Evolutionary conservation across 2,888 invertebrate genomes (phyloP).

Genomic region (Hirudinaria manillensis): DNA sequence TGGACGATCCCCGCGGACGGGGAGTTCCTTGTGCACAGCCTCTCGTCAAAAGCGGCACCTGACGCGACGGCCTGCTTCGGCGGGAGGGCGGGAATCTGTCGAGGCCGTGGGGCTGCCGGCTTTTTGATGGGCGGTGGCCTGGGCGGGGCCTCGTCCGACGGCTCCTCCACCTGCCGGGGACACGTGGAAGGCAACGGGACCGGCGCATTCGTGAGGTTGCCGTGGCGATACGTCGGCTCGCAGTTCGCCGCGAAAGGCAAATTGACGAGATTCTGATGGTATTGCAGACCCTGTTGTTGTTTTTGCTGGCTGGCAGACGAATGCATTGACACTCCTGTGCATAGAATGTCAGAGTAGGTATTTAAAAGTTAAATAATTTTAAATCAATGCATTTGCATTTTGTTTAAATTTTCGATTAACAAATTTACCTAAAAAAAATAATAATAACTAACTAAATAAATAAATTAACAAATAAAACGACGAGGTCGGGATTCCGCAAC

Average conservation of each 20-base stretch:
- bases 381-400: too few species aligned
- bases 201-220: constrained; percentile 28
- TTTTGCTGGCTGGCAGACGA: too few species aligned
- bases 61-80: constrained; percentile 4
- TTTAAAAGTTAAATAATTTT: too few species aligned
- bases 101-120: constrained; percentile 5
- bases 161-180: constrained; percentile 1
- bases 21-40: neutral
- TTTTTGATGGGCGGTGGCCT: constrained; percentile 22
- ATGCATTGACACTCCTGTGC: too few species aligned
- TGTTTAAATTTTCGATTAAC: too few species aligned
- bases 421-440: too few species aligned
- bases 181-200: constrained; percentile 23
- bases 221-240: constrained; percentile 26
- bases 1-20: neutral
- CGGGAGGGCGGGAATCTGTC: constrained; percentile 16
- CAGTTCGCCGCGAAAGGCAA: neutral
- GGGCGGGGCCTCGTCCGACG: constrained; percentile 17
- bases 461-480: too few species aligned
- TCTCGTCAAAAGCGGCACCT: neutral
- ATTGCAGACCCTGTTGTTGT: too few species aligned
- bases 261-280: too few species aligned
- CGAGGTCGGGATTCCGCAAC: neutral
- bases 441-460: too few species aligned
- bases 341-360: too few species aligned